Evolutionary conservation across 2,888 invertebrate genomes (phyloP), one percentile per base, ranked within the genome.

Genomic region (Noctua pronuba): DNA sequence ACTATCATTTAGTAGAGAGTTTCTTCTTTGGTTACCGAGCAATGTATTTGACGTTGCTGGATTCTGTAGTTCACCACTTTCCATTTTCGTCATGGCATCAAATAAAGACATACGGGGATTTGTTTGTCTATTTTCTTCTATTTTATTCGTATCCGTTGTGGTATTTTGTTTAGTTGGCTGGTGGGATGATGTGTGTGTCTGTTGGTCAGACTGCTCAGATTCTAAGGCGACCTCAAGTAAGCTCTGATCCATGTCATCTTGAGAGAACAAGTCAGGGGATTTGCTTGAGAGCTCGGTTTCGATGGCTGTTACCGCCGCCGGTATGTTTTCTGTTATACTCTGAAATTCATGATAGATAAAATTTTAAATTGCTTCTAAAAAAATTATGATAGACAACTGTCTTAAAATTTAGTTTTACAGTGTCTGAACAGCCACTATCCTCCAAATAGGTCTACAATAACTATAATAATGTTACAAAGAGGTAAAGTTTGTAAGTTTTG

Each of bases 211-310:
- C 77, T 91, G 92, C 35, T 94, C 92, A 90, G 94, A 93, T 83
- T 94, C 93, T 2, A 94, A 89, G 28, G 95, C 87, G 3, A 84
- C 82, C 80, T 91, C 89, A 21, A 85, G 74, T 21, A 90, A 76
- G n/a, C 79, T 85, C 44, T 90, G 80, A 1, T 92, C 90, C 64
- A 89, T 83, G 13, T 94, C 93, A 0, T 93, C 93, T 88, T 93
- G 92, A 21, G 93, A 92, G 84, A 95, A 95, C 62, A 95, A 77
- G 58, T 95, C 95, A 0, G 95, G 95, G 0, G 95, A 95, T 60
- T 89, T 77, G 28, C 60, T 81, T 16, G 69, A 13, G 24, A 83
- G 35, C 21, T 83, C 85, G 82, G 83, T 35, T 75, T 87, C 88
- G 0, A 82, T 74, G 8, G 77, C 38, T 21, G 84, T 31, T 38